Evolutionary conservation across 2,888 invertebrate genomes (phyloP).

Genomic region (Eupeodes latifasciatus): DNA sequence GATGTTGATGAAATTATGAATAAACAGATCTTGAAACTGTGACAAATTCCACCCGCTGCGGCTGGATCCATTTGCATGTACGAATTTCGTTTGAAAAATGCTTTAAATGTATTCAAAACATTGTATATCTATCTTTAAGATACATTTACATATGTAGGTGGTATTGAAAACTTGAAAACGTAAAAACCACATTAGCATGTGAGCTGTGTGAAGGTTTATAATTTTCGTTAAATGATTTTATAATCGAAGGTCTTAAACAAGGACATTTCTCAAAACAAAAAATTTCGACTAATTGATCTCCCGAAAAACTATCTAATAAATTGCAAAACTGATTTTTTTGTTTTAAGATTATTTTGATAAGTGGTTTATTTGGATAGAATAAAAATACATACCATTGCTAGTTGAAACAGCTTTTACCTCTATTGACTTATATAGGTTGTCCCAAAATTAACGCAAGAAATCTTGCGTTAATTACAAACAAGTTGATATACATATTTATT

Average conservation of each 20-base stretch:
- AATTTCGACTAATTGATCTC: background rate
- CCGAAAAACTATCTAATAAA: background rate
- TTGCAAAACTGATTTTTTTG: background rate
- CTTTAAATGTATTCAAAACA: background rate
- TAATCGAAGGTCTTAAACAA: background rate
- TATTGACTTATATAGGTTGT: too few species aligned
- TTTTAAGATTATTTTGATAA: too few species aligned
- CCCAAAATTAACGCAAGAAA: too few species aligned
- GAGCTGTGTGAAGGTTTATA: background rate
- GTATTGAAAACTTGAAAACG: background rate
- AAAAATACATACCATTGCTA: too few species aligned
- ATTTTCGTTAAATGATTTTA: background rate
- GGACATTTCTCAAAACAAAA: background rate
- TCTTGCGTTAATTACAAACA: too few species aligned
- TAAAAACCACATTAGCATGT: background rate
- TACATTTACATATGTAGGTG: background rate
- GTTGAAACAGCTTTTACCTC: too few species aligned
- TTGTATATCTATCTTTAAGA: background rate
- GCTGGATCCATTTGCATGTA: conserved; percentile 14
- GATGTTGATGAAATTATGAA: conserved; percentile 33
- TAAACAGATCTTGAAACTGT: conserved; percentile 45
- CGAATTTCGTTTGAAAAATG: background rate
- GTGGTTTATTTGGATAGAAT: too few species aligned
- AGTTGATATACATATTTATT: too few species aligned
- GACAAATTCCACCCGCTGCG: conserved; percentile 33